Percentiles rank a stretch among this genome's conserved stretches.
Conservation (phyloP, 1,140 invertebrate species). For the Lasioglossum albipes region DNA sequence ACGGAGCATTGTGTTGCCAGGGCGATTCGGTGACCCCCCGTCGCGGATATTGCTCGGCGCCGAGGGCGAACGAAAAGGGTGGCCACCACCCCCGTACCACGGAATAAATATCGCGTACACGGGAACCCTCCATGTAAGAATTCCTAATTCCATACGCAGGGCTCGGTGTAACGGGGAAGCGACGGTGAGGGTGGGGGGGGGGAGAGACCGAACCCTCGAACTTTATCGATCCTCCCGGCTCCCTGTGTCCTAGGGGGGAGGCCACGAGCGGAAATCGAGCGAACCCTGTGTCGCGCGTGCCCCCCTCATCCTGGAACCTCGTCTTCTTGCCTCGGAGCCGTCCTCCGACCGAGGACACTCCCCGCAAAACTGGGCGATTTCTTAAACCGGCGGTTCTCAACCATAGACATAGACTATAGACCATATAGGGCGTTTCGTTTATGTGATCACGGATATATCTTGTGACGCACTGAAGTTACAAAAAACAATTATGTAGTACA, state of each 20-base stretch:
- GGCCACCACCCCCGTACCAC: conserved; percentile 54
- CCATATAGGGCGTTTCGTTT: too few species aligned
- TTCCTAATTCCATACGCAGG: conserved; percentile 57
- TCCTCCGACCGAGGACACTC: background rate
- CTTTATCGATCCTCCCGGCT: conserved; percentile 51
- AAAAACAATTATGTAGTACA: too few species aligned
- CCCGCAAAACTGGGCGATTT: background rate
- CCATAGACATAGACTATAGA: too few species aligned
- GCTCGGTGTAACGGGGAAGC: background rate
- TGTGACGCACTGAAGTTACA: too few species aligned
- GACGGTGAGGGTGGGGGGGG: too few species aligned
- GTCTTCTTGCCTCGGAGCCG: conserved; percentile 21
- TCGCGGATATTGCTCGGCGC: conserved; percentile 47
- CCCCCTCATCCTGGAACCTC: conserved; percentile 1
- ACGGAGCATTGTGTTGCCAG: conserved; percentile 51
- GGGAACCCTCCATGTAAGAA: conserved; percentile 58
- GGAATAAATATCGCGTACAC: conserved; percentile 60
- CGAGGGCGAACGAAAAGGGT: conserved; percentile 45
- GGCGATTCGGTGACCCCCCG: conserved; percentile 61
- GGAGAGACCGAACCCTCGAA: conserved; percentile 54
- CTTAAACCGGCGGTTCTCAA: too few species aligned
- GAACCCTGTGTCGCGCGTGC: conserved; percentile 16
- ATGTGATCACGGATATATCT: too few species aligned
- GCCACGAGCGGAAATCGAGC: conserved; percentile 33
- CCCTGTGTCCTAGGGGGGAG: background rate